Evolutionary conservation across 2,113 vertebrate species (phyloP).

Genomic region (Ellobius talpinus): DNA sequence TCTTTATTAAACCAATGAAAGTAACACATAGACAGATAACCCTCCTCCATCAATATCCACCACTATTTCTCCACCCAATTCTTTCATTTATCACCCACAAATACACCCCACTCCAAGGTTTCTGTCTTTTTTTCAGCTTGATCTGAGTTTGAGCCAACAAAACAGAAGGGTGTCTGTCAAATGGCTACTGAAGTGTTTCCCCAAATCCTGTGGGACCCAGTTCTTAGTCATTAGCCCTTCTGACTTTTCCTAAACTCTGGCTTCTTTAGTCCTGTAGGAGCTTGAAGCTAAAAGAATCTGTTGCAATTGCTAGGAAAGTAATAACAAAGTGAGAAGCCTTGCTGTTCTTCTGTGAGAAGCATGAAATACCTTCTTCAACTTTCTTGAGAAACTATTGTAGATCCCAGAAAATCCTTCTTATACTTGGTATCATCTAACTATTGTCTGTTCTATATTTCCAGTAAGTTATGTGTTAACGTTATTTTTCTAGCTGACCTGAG

Average conservation of each 20-base stretch:
- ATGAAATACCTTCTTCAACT: not conserved
- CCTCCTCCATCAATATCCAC: too few relatives aligned
- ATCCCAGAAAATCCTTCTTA: constrained; percentile 22
- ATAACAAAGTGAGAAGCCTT: not conserved
- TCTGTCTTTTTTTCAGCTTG: not conserved
- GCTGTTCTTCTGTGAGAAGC: not conserved
- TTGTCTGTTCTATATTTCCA: constrained; percentile 3
- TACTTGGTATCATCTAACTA: not conserved
- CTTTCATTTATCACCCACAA: not conserved
- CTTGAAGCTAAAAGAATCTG: not conserved
- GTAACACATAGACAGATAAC: too few relatives aligned
- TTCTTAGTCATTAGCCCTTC: not conserved
- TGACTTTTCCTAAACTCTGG: not conserved
- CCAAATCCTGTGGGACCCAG: rapidly evolving
- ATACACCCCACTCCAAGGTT: not conserved
- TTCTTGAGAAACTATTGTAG: not conserved
- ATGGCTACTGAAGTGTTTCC: not conserved
- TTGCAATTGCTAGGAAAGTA: not conserved
- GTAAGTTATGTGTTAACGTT: not conserved
- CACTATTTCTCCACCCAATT: not conserved
- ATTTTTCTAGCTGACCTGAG: constrained; percentile 52
- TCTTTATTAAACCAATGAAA: too few relatives aligned
- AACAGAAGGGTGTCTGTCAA: not conserved
- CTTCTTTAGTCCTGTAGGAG: not conserved
- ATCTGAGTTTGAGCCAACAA: not conserved